These are phyloP conservation scores for Umimayanthus kanabou DNA, from an alignment of 92 coral and sea anemone species.

Conservation along the genomic window DNA sequence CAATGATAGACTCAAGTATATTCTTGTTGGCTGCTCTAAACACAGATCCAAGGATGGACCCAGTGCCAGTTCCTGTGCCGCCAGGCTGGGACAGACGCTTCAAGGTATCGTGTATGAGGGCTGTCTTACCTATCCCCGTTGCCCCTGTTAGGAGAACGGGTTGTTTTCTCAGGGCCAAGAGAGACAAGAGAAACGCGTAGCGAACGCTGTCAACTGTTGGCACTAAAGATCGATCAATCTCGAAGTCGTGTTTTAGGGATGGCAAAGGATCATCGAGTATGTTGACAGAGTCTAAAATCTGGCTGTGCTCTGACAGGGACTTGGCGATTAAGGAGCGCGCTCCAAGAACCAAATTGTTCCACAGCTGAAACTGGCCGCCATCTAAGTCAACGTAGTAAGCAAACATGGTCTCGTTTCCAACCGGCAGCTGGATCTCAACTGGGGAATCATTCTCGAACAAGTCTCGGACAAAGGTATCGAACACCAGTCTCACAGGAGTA, in stretches of 20 bases:
- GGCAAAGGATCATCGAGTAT: conserved; percentile 68
- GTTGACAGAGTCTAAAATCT: conserved; percentile 68
- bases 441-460: conserved; percentile 64
- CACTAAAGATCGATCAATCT: conserved; percentile 80
- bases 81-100: conserved; percentile 75
- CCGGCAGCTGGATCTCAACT: conserved; percentile 65
- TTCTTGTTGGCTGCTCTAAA: conserved; percentile 66
- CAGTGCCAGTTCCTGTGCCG: conserved; percentile 72
- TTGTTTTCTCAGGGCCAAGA: conserved; percentile 75
- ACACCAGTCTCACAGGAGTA: conserved; percentile 53
- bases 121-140: conserved; percentile 85
- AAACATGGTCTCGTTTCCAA: conserved; percentile 76
- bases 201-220: conserved; percentile 94
- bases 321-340: conserved; percentile 87
- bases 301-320: conserved; percentile 82
- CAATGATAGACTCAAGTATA: conserved; percentile 75
- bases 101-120: conserved; percentile 79
- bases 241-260: conserved; percentile 51
- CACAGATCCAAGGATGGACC: conserved; percentile 87
- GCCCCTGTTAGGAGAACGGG: conserved; percentile 93
- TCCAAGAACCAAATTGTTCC: conserved; percentile 87
- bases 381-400: conserved; percentile 87
- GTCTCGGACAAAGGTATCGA: conserved; percentile 77
- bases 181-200: conserved; percentile 77
- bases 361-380: conserved; percentile 80